Evolutionary conservation across 2,888 invertebrate species (phyloP).

Genomic region (Platycheirus rosarum): DNA sequence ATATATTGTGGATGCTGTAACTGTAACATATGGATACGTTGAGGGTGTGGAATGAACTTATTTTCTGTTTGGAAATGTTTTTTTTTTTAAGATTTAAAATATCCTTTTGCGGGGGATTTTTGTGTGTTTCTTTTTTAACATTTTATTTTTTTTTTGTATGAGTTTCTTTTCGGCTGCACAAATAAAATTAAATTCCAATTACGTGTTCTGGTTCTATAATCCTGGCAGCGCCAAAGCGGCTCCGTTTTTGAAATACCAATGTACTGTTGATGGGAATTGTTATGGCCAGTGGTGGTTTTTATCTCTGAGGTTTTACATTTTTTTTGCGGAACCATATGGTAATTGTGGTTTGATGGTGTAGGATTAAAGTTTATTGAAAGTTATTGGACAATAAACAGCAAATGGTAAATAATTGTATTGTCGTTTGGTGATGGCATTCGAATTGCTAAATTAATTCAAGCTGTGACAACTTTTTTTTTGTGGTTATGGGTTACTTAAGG

Average conservation of each 20-base stretch:
- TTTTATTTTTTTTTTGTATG: background rate
- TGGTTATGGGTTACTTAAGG: background rate
- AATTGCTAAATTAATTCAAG: constrained; percentile 17
- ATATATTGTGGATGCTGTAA: constrained; percentile 9
- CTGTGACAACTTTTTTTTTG: background rate
- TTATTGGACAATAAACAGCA: constrained; percentile 33
- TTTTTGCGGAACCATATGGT: constrained; percentile 52
- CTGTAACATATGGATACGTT: constrained; percentile 35
- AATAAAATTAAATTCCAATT: constrained; percentile 73
- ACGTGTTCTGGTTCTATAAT: constrained; percentile 71
- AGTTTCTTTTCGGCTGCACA: constrained; percentile 55
- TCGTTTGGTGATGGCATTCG: background rate
- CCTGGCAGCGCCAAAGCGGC: constrained; percentile 34
- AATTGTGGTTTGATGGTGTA: constrained; percentile 52
- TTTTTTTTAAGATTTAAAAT: constrained; percentile 15
- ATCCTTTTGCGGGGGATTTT: constrained; percentile 20
- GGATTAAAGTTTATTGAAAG: constrained; percentile 52
- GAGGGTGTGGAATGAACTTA: background rate
- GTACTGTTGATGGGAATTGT: constrained; percentile 21
- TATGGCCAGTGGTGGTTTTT: constrained; percentile 33
- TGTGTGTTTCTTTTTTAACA: constrained; percentile 7
- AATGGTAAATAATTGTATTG: constrained; percentile 29
- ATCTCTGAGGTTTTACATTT: constrained; percentile 9
- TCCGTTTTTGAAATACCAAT: constrained; percentile 54
- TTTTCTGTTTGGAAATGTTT: too few species aligned